Base-by-base conservation (phyloP, 2,888 invertebrate genomes). In the Alloscopus bannaensis region DNA sequence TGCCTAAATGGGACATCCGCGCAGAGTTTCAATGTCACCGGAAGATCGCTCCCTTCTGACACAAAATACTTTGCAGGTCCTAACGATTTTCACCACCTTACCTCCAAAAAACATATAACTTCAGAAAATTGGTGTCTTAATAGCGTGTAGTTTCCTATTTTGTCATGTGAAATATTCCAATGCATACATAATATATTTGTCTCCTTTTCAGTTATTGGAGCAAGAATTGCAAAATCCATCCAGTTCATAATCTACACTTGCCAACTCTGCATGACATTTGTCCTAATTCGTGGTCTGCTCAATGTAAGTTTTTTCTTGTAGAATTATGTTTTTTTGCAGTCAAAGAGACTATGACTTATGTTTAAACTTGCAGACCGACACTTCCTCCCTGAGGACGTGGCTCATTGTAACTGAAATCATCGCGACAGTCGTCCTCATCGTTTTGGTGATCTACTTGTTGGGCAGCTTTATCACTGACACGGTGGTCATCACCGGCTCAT, bases 401-500 rank as follows among this genome's bases (percentile, higher is more conserved):
- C 52, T 76, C 4, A 76, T 76, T 20, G 76, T 76, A 8, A 76
- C 76, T 4, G 76, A 76, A 60, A 40, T 76, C 26, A 60, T 76
- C 22, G 52, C 76, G 40, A 68, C 76, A 22, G 50, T 76, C 18
- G 28, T 76, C 18, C 22, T 76, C 0, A 47, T 76, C 6, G 40
- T 76, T 26, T 28, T 76, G 26, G 22, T 76, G 4, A 40, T 76
- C 3, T 60, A 68, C 50, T 29, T 76, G 1, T 76, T 76, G 22
- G 68, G 68, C 26, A 20, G 52, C 28, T 76, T 76, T 22, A 52
- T 52, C 20, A 13, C 26, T 4, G 40, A 26, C 0, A 60, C 66
- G 3, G 62, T 76, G 13, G 18, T 68, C 20, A 26, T 60, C 18
- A 20, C 40, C 40, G 52, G 3, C n/a, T 18, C 26, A 4, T 76